These are phyloP conservation scores for Rhizoglyphus robini DNA, from an alignment of 1,140 invertebrate species.

Conservation along the genomic window DNA sequence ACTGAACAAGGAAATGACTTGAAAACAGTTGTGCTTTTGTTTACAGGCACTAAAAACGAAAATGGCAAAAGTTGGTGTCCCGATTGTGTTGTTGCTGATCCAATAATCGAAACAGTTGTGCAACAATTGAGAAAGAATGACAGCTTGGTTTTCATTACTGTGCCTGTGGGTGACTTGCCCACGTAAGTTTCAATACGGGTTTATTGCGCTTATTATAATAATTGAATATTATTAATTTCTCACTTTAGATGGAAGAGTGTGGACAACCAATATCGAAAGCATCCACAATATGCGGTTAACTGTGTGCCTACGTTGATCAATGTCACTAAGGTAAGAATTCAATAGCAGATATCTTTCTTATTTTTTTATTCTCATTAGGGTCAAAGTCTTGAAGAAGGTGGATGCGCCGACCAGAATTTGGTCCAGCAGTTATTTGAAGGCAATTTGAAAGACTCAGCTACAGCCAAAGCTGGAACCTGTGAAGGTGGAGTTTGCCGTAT, in stretches of 20 bases:
- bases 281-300: conserved; percentile 1
- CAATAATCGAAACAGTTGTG: conserved; percentile 10
- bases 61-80: conserved; percentile 22
- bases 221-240: not conserved
- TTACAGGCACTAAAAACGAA: conserved; percentile 16
- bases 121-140: not conserved
- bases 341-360: not conserved
- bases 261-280: conserved; percentile 14
- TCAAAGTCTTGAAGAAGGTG: conserved; percentile 1
- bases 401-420: not conserved
- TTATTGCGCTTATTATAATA: not conserved
- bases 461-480: conserved; percentile 1
- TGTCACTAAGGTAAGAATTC: not conserved
- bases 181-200: conserved; percentile 1
- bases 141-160: conserved; percentile 11
- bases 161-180: conserved; percentile 3
- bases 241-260: conserved; percentile 13
- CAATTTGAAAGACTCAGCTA: not conserved
- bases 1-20: conserved; percentile 3
- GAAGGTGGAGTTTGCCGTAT: conserved; percentile 1
- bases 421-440: conserved; percentile 7
- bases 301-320: conserved; percentile 21
- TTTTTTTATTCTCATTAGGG: not conserved
- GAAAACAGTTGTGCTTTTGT: conserved; percentile 16
- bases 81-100: conserved; percentile 18